Conservation (phyloP, 2,797 vertebrate species). For the Nasua narica region DNA sequence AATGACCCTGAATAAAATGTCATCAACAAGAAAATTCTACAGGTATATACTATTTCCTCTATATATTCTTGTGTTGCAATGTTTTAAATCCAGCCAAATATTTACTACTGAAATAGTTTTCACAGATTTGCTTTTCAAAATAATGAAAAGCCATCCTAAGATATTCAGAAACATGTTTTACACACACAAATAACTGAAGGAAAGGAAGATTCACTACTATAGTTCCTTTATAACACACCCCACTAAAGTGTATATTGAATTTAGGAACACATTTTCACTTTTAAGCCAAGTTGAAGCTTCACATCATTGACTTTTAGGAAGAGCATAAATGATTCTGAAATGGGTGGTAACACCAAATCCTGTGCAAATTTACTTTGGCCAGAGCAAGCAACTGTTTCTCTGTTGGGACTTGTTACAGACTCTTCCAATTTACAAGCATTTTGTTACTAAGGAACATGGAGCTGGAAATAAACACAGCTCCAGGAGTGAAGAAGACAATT, state of each 20-base stretch:
- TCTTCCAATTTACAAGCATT: conserved; percentile 37
- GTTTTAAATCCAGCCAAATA: not conserved
- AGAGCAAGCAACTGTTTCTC: not conserved
- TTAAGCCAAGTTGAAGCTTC: not conserved
- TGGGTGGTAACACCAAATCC: not conserved
- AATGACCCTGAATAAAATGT: not conserved
- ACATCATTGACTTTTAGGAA: conserved; percentile 12
- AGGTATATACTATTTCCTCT: not conserved
- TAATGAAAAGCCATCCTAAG: not conserved
- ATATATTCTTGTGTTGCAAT: not conserved
- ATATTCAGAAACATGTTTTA: conserved; percentile 21
- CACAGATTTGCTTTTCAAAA: conserved; percentile 16
- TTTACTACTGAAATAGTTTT: not conserved
- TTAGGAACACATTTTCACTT: not conserved
- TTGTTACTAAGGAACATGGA: conserved; percentile 23
- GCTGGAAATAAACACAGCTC: not conserved
- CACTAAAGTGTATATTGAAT: not conserved
- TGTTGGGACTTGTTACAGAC: not conserved
- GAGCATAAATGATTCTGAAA: not conserved
- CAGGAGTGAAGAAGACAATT: not conserved
- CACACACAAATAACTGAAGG: not conserved
- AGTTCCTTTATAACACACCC: not conserved
- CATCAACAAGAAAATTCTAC: not conserved
- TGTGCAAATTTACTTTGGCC: conserved; percentile 7
- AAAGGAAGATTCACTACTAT: not conserved